These are phyloP conservation scores for Cervus canadensis DNA, from an alignment of 2,113 vertebrate species.

Conservation along the genomic window DNA sequence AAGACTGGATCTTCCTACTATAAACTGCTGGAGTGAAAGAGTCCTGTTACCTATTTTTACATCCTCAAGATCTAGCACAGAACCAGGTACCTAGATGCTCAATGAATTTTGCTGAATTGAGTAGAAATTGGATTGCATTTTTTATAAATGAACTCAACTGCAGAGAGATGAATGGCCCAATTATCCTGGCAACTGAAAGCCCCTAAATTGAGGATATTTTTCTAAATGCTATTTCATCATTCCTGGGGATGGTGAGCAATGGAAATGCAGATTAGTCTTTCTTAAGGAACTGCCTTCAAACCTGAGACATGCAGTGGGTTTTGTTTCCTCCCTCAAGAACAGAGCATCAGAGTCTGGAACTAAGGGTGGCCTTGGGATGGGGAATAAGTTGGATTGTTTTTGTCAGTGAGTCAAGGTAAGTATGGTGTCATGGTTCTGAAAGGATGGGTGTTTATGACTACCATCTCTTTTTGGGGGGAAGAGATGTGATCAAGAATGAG, in stretches of 20 bases:
- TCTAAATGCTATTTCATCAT: background rate
- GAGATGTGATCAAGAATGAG: background rate
- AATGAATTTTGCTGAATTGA: background rate
- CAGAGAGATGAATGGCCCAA: background rate
- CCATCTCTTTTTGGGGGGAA: background rate
- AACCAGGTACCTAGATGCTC: background rate
- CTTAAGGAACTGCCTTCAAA: background rate
- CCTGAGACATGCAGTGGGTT: background rate
- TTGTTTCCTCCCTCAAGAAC: background rate
- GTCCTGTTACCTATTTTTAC: background rate
- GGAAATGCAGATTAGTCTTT: background rate
- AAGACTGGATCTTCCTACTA: background rate
- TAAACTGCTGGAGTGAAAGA: constrained; percentile 14
- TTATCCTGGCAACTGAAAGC: background rate
- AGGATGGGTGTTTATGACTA: background rate
- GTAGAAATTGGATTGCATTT: background rate
- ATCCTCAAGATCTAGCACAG: background rate
- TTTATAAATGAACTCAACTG: background rate
- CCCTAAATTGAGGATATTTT: background rate
- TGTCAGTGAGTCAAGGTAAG: background rate
- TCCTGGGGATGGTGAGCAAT: background rate
- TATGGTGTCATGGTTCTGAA: background rate
- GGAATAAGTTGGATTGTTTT: background rate
- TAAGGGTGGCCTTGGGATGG: background rate
- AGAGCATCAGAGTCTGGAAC: background rate